Conservation (phyloP, 2,888 invertebrate species). For the Hermaeophaga mercurialis region DNA sequence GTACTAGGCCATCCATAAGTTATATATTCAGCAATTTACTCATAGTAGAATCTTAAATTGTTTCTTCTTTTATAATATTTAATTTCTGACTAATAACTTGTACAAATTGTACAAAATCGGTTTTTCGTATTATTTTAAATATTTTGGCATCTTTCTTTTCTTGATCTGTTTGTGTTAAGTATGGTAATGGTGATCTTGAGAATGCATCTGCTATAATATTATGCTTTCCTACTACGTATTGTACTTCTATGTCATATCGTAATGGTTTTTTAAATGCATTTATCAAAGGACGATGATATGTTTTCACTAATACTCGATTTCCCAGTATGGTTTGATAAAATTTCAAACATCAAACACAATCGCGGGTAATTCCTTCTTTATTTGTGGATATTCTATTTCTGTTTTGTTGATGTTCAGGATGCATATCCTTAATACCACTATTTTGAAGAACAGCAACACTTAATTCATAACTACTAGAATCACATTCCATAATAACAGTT, state of each 20-base stretch:
- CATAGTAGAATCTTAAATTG: background rate
- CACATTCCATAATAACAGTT: background rate
- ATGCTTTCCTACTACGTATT: background rate
- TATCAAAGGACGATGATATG: background rate
- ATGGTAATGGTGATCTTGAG: too few relatives aligned
- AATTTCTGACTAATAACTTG: too few relatives aligned
- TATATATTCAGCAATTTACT: background rate
- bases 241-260: background rate
- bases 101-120: too few relatives aligned
- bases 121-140: too few relatives aligned
- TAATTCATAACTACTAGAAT: background rate
- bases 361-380: background rate
- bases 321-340: background rate
- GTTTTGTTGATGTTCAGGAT: background rate
- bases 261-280: background rate
- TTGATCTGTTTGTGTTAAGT: too few relatives aligned
- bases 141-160: too few relatives aligned
- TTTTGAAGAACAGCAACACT: background rate
- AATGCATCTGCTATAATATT: background rate
- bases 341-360: background rate
- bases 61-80: too few relatives aligned
- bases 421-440: background rate
- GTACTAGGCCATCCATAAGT: background rate
- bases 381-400: background rate
- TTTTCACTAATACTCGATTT: background rate